Percentiles rank a stretch among this genome's conserved stretches.
These are phyloP conservation scores for Dinomys branickii DNA, from an alignment of 2,113 vertebrate species.

Conservation along the genomic window DNA sequence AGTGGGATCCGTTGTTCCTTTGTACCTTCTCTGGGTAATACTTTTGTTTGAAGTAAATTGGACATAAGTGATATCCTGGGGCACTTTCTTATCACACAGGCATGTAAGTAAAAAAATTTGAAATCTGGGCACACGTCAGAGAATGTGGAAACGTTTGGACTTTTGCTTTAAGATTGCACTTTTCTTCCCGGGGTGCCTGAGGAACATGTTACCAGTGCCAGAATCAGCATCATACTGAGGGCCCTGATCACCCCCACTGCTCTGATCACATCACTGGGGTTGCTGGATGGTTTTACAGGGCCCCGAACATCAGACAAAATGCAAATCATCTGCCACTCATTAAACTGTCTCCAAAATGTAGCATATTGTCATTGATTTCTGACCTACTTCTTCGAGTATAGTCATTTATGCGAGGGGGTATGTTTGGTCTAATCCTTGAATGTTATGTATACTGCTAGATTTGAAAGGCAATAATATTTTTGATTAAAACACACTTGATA, in stretches of 20 bases:
- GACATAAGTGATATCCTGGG: not conserved
- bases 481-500: not conserved
- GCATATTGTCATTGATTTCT: conserved; percentile 17
- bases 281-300: not conserved
- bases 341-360: not conserved
- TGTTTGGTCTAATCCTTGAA: conserved; percentile 16
- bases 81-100: not conserved
- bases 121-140: not conserved
- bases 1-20: not conserved
- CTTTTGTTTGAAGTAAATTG: not conserved
- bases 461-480: conserved; percentile 2
- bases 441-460: not conserved
- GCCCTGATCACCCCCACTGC: not conserved
- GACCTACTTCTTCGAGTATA: conserved; percentile 16
- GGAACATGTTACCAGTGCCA: not conserved
- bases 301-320: not conserved
- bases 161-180: not conserved
- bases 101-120: not conserved
- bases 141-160: not conserved
- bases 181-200: not conserved
- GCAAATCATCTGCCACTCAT: not conserved
- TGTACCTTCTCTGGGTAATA: not conserved
- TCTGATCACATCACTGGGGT: not conserved
- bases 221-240: not conserved
- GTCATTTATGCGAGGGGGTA: not conserved